phyloP scores from a whole-genome alignment of 2,797 vertebrate species.

The Myripristis jacobus region DNA sequence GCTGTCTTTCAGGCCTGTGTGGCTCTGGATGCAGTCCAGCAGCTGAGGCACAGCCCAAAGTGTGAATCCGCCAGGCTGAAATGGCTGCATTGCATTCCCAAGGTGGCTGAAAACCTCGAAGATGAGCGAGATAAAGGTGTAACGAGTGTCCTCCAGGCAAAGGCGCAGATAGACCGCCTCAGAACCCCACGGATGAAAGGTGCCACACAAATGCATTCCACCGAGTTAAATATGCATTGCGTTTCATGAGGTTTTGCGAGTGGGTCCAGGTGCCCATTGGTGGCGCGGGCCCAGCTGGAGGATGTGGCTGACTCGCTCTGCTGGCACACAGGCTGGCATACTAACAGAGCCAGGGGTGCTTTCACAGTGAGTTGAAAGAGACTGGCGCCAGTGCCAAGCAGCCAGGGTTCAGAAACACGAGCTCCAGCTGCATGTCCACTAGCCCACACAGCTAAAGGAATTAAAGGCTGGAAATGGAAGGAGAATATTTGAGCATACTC shows the following conservation, averaged over 20 bases:
- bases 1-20: slow-evolving; percentile 75
- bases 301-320: slow-evolving; percentile 73
- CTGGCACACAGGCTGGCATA: slow-evolving; percentile 76
- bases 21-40: slow-evolving; percentile 73
- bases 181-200: slow-evolving; percentile 9
- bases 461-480: slow-evolving; percentile 40
- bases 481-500: slow-evolving; percentile 31
- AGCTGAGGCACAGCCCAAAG: slow-evolving; percentile 64
- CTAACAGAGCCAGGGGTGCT: slow-evolving; percentile 79
- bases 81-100: slow-evolving; percentile 10
- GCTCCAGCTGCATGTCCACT: slow-evolving; percentile 78
- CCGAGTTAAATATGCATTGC: slow-evolving; percentile 72
- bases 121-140: slow-evolving; percentile 40
- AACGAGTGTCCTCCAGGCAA: slow-evolving; percentile 5
- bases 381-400: slow-evolving; percentile 53
- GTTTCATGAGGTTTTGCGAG: slow-evolving; percentile 68
- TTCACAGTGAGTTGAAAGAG: slow-evolving; percentile 74
- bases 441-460: slow-evolving; percentile 42
- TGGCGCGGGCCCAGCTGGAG: slow-evolving; percentile 81
- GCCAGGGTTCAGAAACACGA: slow-evolving; percentile 66
- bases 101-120: slow-evolving; percentile 37
- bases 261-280: slow-evolving; percentile 78
- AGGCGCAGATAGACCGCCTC: background rate
- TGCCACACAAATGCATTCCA: slow-evolving; percentile 35
- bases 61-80: slow-evolving; percentile 45